Evolutionary conservation across 2,113 vertebrate species (phyloP).

Genomic region (Rhegmatorhina hoffmannsi): DNA sequence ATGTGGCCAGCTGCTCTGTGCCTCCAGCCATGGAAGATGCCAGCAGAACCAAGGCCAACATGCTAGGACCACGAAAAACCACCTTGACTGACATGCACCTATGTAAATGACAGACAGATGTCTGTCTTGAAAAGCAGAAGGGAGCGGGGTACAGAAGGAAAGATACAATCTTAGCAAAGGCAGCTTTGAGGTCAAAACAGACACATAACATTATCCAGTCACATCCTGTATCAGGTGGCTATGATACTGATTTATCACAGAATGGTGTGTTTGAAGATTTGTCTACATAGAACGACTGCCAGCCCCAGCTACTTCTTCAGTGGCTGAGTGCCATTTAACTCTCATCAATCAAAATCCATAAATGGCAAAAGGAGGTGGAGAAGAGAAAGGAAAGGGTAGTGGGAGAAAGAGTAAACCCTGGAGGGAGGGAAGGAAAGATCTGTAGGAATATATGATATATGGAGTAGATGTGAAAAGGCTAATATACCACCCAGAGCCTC

Average conservation of each 20-base stretch:
- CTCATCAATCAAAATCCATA: constrained; percentile 44
- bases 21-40: background rate
- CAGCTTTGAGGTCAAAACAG: background rate
- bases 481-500: background rate
- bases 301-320: background rate
- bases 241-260: background rate
- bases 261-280: background rate
- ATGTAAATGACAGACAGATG: background rate
- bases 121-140: background rate
- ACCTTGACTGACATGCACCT: background rate
- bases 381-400: background rate
- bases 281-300: background rate
- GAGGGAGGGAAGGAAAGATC: background rate
- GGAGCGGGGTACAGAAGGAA: background rate
- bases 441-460: background rate
- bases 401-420: background rate
- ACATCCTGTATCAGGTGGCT: accelerated
- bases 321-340: background rate
- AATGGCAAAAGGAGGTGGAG: constrained; percentile 13
- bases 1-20: background rate
- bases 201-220: background rate
- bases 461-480: background rate
- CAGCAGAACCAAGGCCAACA: accelerated
- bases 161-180: background rate
- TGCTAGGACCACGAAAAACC: background rate